Evolutionary conservation across 2,797 vertebrate species (phyloP).

Genomic region (Melanogrammus aeglefinus): DNA sequence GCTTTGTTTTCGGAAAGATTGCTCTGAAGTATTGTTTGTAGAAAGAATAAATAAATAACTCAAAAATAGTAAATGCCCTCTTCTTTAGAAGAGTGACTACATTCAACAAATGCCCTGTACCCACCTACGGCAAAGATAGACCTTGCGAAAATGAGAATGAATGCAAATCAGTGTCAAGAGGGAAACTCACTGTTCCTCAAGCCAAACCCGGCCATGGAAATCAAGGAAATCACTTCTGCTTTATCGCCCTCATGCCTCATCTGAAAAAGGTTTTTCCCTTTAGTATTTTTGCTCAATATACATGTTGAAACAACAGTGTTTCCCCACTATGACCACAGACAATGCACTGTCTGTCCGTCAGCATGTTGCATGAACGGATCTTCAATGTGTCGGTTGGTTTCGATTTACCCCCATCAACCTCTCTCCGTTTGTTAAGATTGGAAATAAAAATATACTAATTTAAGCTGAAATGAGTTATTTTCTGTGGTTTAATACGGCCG

Average conservation of each 20-base stretch:
- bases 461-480: not conserved
- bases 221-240: not conserved
- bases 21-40: not conserved
- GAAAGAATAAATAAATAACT: slow-evolving; percentile 2
- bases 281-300: not conserved
- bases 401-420: not conserved
- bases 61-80: too few relatives aligned
- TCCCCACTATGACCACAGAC: too few relatives aligned
- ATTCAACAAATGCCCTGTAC: too few relatives aligned
- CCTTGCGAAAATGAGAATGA: not conserved
- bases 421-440: not conserved
- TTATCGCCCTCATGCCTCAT: not conserved
- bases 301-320: not conserved
- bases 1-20: not conserved
- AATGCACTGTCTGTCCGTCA: not conserved
- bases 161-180: not conserved
- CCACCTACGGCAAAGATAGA: too few relatives aligned
- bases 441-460: not conserved
- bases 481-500: not conserved
- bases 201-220: not conserved
- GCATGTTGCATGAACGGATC: not conserved
- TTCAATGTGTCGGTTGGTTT: not conserved
- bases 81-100: too few relatives aligned
- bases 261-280: not conserved
- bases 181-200: not conserved